Evolutionary conservation across 2,888 invertebrate species (phyloP).

Genomic region (Stenchaetothrips biformis): DNA sequence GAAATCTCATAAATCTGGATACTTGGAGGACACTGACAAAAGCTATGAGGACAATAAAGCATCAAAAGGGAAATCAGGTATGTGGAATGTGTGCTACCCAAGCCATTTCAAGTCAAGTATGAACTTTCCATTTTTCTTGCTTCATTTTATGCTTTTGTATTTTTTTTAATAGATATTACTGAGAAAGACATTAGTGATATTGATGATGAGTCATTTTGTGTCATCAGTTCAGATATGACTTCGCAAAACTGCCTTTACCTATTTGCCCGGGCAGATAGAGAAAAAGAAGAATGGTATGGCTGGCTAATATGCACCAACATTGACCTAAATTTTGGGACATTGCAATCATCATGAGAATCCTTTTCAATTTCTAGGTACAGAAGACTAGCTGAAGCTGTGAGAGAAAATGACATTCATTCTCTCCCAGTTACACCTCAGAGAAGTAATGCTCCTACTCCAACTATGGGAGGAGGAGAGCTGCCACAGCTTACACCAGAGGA

Average conservation of each 20-base stretch:
- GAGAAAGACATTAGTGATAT: slow-evolving; percentile 20
- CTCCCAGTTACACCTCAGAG: background rate
- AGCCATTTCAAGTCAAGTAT: no score
- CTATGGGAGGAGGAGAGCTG: background rate
- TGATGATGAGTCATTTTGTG: slow-evolving; percentile 36
- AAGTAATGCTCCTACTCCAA: background rate
- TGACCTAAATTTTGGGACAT: background rate
- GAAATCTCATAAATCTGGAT: background rate
- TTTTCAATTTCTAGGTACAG: slow-evolving; percentile 48
- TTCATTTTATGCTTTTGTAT: no score
- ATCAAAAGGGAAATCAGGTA: background rate
- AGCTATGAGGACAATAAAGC: background rate
- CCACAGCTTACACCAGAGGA: background rate
- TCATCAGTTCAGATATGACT: background rate
- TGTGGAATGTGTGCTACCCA: no score
- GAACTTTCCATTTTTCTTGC: no score
- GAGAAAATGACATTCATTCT: slow-evolving; percentile 11
- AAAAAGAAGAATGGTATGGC: slow-evolving; percentile 83
- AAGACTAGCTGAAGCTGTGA: slow-evolving; percentile 47
- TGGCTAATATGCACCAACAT: slow-evolving; percentile 12
- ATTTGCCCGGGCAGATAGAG: slow-evolving; percentile 77
- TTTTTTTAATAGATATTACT: background rate
- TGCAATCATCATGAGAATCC: background rate
- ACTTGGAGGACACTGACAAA: background rate
- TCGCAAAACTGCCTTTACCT: slow-evolving; percentile 49